phyloP scores from a whole-genome alignment of 2,888 invertebrate species.

The Autographa gamma region DNA sequence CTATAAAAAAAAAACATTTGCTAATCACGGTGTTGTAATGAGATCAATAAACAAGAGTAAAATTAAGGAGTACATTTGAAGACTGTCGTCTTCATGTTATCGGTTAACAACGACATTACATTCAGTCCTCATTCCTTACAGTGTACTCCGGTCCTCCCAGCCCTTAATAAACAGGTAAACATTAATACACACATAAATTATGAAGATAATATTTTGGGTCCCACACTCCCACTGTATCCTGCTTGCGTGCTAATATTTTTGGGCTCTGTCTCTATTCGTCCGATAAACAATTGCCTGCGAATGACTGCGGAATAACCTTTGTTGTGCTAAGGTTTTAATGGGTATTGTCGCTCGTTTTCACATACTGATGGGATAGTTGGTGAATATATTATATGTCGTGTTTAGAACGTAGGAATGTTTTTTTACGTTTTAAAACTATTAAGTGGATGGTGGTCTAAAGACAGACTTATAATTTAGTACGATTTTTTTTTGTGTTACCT shows the following conservation, averaged over 20 bases:
- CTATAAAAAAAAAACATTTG: too few species aligned
- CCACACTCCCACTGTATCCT: slow-evolving; percentile 17
- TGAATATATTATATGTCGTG: background rate
- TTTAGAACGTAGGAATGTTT: background rate
- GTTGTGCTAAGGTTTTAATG: background rate
- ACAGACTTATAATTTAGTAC: too few species aligned
- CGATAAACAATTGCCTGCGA: slow-evolving; percentile 11
- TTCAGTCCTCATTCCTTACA: slow-evolving; percentile 13
- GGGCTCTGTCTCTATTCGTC: slow-evolving; percentile 4
- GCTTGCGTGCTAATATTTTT: slow-evolving; percentile 15
- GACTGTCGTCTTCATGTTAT: too few species aligned
- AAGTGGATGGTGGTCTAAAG: too few species aligned
- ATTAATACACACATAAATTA: slow-evolving; percentile 67
- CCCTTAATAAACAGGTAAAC: slow-evolving; percentile 68
- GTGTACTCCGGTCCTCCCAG: slow-evolving; percentile 50
- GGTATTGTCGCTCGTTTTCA: background rate
- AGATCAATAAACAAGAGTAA: too few species aligned
- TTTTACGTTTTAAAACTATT: too few species aligned
- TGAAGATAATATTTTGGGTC: slow-evolving; percentile 53
- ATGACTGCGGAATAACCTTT: slow-evolving; percentile 1
- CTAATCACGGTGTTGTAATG: too few species aligned
- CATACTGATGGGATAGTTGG: background rate
- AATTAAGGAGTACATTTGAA: too few species aligned
- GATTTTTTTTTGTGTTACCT: too few species aligned
- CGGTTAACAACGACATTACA: background rate